phyloP scores from a whole-genome alignment of 2,888 invertebrate genomes.

The Andrena marginata region DNA sequence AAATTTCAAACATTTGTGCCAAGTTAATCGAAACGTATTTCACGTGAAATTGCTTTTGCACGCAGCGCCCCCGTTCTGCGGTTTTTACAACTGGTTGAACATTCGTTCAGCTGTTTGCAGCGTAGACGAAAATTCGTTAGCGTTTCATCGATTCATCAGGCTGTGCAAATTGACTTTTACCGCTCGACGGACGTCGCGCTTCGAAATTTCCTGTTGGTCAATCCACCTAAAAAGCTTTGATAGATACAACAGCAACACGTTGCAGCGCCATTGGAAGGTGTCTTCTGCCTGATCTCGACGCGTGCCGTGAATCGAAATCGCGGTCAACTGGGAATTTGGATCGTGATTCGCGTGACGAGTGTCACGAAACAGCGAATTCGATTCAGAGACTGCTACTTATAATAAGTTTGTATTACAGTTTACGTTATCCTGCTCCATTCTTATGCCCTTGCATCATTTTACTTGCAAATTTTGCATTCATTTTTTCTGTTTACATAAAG shows the following conservation, averaged over 20 bases:
- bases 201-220: slow-evolving; percentile 36
- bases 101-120: not conserved
- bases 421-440: too few relatives aligned
- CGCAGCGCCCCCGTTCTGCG: not conserved
- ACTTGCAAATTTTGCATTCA: too few relatives aligned
- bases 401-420: too few relatives aligned
- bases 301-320: slow-evolving; percentile 42
- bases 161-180: not conserved
- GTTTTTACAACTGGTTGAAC: too few relatives aligned
- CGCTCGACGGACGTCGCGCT: not conserved
- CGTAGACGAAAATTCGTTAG: not conserved
- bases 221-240: slow-evolving; percentile 11
- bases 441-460: too few relatives aligned
- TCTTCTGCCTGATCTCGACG: not conserved
- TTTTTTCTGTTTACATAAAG: too few relatives aligned
- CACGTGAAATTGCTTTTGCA: not conserved
- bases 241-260: not conserved
- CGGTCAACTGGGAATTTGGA: not conserved
- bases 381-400: not conserved
- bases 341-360: slow-evolving; percentile 24
- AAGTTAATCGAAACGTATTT: not conserved
- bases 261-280: not conserved
- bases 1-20: not conserved
- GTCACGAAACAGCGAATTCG: not conserved
- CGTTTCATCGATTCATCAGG: not conserved